Base-by-base conservation (phyloP, 2,113 vertebrate genomes). In the Oxyura jamaicensis region DNA sequence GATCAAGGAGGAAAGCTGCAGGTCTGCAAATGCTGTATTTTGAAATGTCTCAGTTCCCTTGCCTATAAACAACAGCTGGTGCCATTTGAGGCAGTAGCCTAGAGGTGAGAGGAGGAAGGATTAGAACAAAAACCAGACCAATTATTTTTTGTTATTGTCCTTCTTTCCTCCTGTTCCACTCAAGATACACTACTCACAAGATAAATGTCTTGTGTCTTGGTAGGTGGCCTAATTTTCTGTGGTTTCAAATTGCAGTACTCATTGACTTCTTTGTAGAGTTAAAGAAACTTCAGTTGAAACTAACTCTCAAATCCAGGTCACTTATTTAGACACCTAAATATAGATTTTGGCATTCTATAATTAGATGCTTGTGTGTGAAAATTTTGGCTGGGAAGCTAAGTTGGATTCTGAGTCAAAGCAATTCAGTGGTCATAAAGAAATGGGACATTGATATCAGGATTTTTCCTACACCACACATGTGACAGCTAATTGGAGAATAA, bases 261-360 rank as follows among this genome's bases (percentile, higher is more conserved):
- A 62, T 7, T 78, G 86, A 25, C 56, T 95, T 46, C 59, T 68
- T 86, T 88, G 60, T 65, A 88, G 48, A 80, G 35, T 35, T 86
- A 71, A 69, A 72, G 79, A 75, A 87, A 17, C 39, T 72, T 82
- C 74, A 75, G 23, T 33, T 60, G 39, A 33, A 89, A 39, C 75
- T 72, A 52, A 35, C 41, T 73, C 31, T 76, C 17, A 86, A 95
- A 95, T 83, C 86, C 86, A 92, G 94, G 87, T 73, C 90, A 42
- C 66, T 80, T 48, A 87, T 91, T 94, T 92, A 91, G 69, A 65
- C 21, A 77, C 31, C 74, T 91, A 78, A 91, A 83, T 33, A 92
- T 20, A 94, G 72, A 68, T 62, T 83, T 66, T 3, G 2, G 8
- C 65, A 59, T 60, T 82, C 42, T 62, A 85, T 31, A 75, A 84